Evolutionary conservation across 2,113 vertebrate genomes (phyloP).

Genomic region (Macroglossus sobrinus): DNA sequence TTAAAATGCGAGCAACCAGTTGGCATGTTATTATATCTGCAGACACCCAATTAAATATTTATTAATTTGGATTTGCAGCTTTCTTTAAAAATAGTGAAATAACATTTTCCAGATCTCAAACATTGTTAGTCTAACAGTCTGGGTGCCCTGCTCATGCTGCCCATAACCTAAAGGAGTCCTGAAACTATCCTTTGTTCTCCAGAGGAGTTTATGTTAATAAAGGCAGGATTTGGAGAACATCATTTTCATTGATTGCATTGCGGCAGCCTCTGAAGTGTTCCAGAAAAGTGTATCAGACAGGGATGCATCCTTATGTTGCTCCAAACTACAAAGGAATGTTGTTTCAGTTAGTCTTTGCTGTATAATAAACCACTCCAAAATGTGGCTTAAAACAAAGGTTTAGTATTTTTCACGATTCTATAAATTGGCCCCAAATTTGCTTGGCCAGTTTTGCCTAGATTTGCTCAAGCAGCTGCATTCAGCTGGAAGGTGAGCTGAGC

Average conservation of each 20-base stretch:
- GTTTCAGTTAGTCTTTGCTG: not conserved
- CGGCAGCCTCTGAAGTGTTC: not conserved
- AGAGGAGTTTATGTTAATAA: not conserved
- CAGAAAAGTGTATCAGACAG: not conserved
- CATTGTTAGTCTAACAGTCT: not conserved
- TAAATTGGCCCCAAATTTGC: not conserved
- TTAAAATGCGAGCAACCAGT: not conserved
- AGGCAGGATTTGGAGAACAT: not conserved
- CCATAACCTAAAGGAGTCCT: not conserved
- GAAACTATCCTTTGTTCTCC: not conserved
- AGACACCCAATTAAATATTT: slow-evolving; percentile 4
- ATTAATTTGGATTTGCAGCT: not conserved
- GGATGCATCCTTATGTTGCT: not conserved
- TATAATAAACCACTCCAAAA: not conserved
- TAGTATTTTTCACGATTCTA: not conserved
- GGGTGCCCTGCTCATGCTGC: not conserved
- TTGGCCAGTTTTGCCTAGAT: not conserved
- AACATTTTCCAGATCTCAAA: not conserved
- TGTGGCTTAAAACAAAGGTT: not conserved
- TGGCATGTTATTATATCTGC: not conserved
- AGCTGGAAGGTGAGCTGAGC: not conserved
- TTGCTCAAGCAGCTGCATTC: not conserved
- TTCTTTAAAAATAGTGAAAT: not conserved
- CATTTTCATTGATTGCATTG: no score
- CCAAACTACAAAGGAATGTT: not conserved